Evolutionary conservation across 2,888 invertebrate species (phyloP), one percentile per base, ranked within the genome.

Genomic region (Drosophila tripunctata): DNA sequence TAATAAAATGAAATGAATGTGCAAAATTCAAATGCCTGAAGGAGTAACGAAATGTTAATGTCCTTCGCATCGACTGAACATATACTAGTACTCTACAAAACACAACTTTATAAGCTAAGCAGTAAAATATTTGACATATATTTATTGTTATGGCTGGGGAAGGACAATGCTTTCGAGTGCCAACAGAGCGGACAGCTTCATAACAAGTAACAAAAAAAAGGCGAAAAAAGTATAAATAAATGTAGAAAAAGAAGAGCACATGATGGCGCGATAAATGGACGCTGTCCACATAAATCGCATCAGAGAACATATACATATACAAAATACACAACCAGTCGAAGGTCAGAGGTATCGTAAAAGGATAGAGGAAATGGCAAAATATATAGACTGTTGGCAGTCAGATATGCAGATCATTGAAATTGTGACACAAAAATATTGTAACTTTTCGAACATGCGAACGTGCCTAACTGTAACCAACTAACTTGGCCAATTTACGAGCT

Each of bases 181-280:
- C 54, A 45, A 44, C 19, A 4, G 19, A 19, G 12, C 19, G 17
- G 44, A 41, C 57, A 19, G 27, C 38, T 47, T 44, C 45, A 43
- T 15, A 17, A 15, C 27, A 27, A 27, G 4, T n/a, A n/a, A 4
- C 2, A 36, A 1, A 36, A 19, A 22, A 21, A n/a, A n/a, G n/a
- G n/a, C n/a, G n/a, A 21, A 40, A 41, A 22, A 17, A 27, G 10
- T 3, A 27, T 8, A 27, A 10, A 27, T 10, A 3, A 2, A 3
- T 10, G 27, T 3, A 27, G 4, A n/a, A 22, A 48, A 50, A 56
- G 44, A 72, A 56, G 52, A 62, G 52, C 61, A 71, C 67, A 66
- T 83, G 86, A 79, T 75, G 63, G 73, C 67, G 74, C 83, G 80
- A 80, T 82, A 81, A 86, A 74, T 70, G 84, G 66, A 74, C 74